Base-by-base conservation (phyloP, 2,888 invertebrate species). In the Thumatha senex region DNA sequence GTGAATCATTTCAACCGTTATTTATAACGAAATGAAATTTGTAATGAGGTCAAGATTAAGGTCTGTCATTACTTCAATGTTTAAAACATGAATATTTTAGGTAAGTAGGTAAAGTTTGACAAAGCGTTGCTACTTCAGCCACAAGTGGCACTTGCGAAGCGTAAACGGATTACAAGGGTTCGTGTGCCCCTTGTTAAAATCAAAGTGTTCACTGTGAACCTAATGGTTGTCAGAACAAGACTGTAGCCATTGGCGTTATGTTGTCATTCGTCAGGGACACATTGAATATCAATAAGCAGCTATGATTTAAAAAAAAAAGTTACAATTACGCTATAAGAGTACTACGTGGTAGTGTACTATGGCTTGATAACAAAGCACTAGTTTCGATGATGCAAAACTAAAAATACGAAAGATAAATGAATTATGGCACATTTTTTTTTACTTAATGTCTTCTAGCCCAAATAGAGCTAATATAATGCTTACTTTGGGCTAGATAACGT, bases 161-260 rank as follows among this genome's bases (percentile, higher is more conserved):
- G 77, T 85, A 87, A 88, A 81, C 81, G 84, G 86, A 88, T 88
- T 88, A 86, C 76, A 76, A 80, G 79, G 84, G 83, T 80, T 67
- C 72, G 66, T 60, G 58, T 57, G 61, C 61, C 79, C 80, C 80
- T 84, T 82, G 80, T 81, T 83, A 81, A 81, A 83, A 84, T 83
- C 82, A 78, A 83, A 85, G 81, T 81, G 83, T 84, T 84, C 82
- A 82, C 84, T 79, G 73, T 65, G 63, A 72, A 71, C 72, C 74
- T 82, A 83, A 86, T 75, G 74, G 76, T 59, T 70, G 73, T 74
- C 74, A 72, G 45, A 63, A 59, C 54, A 56, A 59, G 52, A 52
- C 53, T 48, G 39, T 38, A 43, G 46, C 41, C 24, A 40, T 9
- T 13, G 14, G 45, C 38, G 46, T 49, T 54, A 51, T 52, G 46